Evolutionary conservation across 2,888 invertebrate species (phyloP), one percentile per base, ranked within the genome.

Genomic region (Campopleginae sp.): DNA sequence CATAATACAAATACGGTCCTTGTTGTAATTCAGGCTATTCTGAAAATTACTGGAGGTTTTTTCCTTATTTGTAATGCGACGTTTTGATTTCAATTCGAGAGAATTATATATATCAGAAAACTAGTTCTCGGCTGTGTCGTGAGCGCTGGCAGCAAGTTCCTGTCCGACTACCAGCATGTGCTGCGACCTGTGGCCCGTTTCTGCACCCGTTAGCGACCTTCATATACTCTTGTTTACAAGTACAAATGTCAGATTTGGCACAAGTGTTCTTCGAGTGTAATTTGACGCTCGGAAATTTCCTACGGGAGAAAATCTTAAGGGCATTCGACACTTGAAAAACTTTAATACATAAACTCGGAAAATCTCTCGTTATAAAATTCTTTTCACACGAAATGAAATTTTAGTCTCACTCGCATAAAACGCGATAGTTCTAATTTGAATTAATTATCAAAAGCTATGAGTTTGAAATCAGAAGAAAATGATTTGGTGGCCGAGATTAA

Each of bases 401-500:
- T 58, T 14, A 3, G 38, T 27, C 5, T 58, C 14, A 14, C 14
- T 27, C 14, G 12, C 27, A 54, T 12, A 12, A 12, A 23, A 54
- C 23, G 2, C 19, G 3, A 12, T 23, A 0, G 2, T 23, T 23
- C 10, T 2, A 27, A 54, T 10, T 27, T 27, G 23, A 63, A 63
- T 33, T 2, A 63, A 31, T 31, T 54, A n/a, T 10, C 12, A 68
- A 42, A 31, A 77, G 23, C 6, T 6, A 58, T 78, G 82, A 42
- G 19, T 72, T 46, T 23, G 2, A 38, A 58, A 68, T 66, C 42
- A 7, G 48, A 91, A 86, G 85, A 86, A 48, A 66, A 87, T 82
- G 93, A 94, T 82, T 90, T 94, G 88, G 89, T 89, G n/a, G 90
- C 90, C 8, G 94, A 94, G 83, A 91, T 93, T 7, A 89, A 89